A percentile compares a stretch with the other conserved stretches of the same genome.
These are phyloP conservation scores for Andrena hattorfiana DNA, from an alignment of 2,888 invertebrate species.

Conservation along the genomic window DNA sequence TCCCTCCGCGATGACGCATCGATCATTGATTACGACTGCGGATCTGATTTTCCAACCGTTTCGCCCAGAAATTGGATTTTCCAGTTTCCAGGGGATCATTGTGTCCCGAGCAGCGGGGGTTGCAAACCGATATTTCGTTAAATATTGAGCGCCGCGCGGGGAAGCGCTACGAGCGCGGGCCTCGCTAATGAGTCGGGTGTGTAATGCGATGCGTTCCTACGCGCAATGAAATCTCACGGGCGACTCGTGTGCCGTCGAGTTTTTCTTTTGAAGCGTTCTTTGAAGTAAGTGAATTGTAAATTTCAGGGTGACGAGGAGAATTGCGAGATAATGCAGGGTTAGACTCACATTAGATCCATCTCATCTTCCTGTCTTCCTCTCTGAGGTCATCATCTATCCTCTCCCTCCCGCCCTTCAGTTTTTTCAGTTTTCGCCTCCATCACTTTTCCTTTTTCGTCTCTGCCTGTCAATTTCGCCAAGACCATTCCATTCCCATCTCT, in stretches of 20 bases:
- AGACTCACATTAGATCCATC: too few species aligned
- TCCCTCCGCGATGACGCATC: conserved; percentile 55
- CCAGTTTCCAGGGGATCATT: conserved; percentile 45
- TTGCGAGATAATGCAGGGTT: too few species aligned
- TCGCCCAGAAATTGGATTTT: conserved; percentile 48
- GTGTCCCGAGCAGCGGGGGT: conserved; percentile 9
- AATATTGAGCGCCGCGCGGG: conserved; percentile 24
- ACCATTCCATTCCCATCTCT: too few species aligned
- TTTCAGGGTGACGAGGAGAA: too few species aligned
- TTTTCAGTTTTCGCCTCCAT: too few species aligned
- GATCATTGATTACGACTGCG: conserved; percentile 54
- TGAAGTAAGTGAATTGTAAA: too few species aligned
- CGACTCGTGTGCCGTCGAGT: background rate
- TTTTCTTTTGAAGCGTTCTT: background rate
- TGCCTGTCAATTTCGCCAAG: too few species aligned
- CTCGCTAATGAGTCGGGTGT: conserved; percentile 13
- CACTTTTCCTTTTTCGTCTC: too few species aligned
- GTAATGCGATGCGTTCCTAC: background rate
- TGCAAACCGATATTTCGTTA: conserved; percentile 38
- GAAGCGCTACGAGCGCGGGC: background rate
- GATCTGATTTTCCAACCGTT: conserved; percentile 47
- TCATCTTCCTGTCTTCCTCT: too few species aligned
- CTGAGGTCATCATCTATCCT: too few species aligned
- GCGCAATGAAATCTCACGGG: background rate
- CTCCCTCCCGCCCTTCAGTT: too few species aligned